phyloP scores from a whole-genome alignment of 1,140 invertebrate genomes.

The Ditylenchus dipsaci region DNA sequence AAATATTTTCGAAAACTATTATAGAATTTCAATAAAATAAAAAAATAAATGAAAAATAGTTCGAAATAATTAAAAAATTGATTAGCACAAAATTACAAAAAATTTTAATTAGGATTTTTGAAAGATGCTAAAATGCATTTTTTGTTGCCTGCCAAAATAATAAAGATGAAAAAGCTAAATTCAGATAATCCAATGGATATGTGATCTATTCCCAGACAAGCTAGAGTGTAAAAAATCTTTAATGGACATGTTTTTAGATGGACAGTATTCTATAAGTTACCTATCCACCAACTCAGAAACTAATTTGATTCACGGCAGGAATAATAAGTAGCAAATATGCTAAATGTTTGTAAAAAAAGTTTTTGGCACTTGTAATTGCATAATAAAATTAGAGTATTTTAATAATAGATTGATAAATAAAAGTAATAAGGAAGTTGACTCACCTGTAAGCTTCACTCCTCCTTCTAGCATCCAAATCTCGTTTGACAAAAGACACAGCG shows the following conservation, averaged over 20 bases:
- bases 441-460: slow-evolving; percentile 73
- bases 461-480: slow-evolving; percentile 87
- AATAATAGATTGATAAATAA: too few relatives aligned
- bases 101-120: too few relatives aligned
- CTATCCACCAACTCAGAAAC: slow-evolving; percentile 59
- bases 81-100: too few relatives aligned
- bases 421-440: slow-evolving; percentile 10
- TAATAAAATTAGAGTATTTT: too few relatives aligned
- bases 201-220: slow-evolving; percentile 49
- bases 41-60: background rate
- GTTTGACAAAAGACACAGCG: slow-evolving; percentile 64
- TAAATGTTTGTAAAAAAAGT: background rate
- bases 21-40: background rate
- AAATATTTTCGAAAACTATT: background rate
- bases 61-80: too few relatives aligned
- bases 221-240: slow-evolving; percentile 55
- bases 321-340: background rate
- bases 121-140: background rate
- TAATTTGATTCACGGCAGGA: slow-evolving; percentile 50
- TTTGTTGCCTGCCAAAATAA: too few relatives aligned
- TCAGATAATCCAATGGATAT: slow-evolving; percentile 59
- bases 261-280: slow-evolving; percentile 58
- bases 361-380: too few relatives aligned
- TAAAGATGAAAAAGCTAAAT: too few relatives aligned
- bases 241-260: slow-evolving; percentile 48